These are phyloP conservation scores for Xerus inauris DNA, from an alignment of 2,113 vertebrate species.

Conservation along the genomic window DNA sequence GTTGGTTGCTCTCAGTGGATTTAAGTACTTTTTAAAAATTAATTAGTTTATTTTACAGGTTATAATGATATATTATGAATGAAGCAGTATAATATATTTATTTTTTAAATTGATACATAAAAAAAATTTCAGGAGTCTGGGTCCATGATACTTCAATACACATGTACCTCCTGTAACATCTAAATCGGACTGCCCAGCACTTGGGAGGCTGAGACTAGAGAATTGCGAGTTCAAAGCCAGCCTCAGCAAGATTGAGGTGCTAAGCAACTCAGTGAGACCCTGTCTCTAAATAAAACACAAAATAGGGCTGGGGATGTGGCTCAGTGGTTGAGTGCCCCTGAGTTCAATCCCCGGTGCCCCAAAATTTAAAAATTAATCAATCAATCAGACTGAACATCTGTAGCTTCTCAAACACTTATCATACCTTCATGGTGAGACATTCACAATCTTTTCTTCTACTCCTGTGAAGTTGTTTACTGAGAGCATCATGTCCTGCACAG, in stretches of 20 bases:
- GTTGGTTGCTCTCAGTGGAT: background rate
- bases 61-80: background rate
- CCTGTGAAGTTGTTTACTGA: background rate
- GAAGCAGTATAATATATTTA: background rate
- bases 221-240: no score
- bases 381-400: background rate
- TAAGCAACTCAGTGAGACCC: no score
- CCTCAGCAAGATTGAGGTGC: no score
- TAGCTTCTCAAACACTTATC: background rate
- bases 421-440: background rate
- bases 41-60: background rate
- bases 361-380: no score
- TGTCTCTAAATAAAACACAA: no score
- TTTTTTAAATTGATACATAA: background rate
- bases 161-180: background rate
- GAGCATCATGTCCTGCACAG: fast-evolving
- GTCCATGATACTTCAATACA: background rate
- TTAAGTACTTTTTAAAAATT: background rate
- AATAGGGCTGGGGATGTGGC: no score
- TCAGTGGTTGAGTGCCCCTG: no score
- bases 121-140: no score
- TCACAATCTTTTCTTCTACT: background rate
- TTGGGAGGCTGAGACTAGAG: no score
- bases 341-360: no score
- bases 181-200: background rate